phyloP scores from a whole-genome alignment of 2,797 vertebrate species.

The Crypturellus tataupa region DNA sequence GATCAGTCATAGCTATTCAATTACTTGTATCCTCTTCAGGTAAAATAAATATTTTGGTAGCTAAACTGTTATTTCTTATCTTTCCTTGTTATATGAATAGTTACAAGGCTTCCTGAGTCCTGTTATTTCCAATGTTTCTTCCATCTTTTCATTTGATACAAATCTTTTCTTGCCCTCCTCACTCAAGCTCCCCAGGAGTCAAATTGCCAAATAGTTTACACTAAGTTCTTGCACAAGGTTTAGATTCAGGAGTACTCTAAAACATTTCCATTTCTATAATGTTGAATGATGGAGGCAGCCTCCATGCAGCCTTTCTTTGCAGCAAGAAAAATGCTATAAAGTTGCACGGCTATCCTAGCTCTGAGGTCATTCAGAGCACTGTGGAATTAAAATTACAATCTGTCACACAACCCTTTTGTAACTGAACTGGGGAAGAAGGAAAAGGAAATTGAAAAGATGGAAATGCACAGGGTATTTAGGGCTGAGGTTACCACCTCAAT shows the following conservation, averaged over 20 bases:
- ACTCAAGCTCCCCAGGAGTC: not conserved
- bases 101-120: not conserved
- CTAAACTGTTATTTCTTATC: not conserved
- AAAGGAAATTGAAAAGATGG: constrained; percentile 59
- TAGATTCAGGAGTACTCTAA: not conserved
- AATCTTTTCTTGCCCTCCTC: not conserved
- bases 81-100: not conserved
- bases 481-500: constrained; percentile 64
- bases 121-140: not conserved
- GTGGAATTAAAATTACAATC: constrained; percentile 43
- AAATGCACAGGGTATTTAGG: constrained; percentile 52
- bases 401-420: constrained; percentile 11
- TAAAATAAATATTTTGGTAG: not conserved
- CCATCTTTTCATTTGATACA: not conserved
- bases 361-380: constrained; percentile 6
- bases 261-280: not conserved
- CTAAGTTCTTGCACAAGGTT: constrained; percentile 2
- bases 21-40: not conserved
- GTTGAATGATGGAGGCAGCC: not conserved
- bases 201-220: not conserved
- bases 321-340: constrained; percentile 12
- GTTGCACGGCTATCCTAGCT: not conserved
- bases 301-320: not conserved
- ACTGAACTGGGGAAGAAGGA: not conserved
- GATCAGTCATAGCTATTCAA: not conserved